Conservation (phyloP, 2,797 vertebrate genomes). For the Clarias platycephalus region DNA sequence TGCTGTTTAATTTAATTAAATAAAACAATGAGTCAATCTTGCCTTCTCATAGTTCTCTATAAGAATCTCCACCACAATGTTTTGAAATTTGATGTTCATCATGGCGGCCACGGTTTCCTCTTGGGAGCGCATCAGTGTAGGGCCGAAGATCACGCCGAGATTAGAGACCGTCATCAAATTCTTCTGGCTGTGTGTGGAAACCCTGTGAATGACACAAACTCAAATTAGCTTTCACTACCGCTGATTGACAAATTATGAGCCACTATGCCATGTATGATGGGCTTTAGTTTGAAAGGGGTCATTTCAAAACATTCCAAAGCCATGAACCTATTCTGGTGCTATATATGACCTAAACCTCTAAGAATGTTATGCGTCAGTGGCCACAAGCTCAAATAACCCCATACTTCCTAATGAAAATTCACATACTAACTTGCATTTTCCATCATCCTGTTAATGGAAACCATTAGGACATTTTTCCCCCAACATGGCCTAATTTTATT, state of each 20-base stretch:
- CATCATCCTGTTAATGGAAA: neutral
- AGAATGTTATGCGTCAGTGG: neutral
- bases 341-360: neutral
- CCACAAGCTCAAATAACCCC: neutral
- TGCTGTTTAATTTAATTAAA: constrained; percentile 35
- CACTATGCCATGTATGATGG: neutral
- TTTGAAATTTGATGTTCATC: constrained; percentile 99
- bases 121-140: constrained; percentile 95
- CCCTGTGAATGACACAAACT: constrained; percentile 68
- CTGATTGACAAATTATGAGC: neutral
- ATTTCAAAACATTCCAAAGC: neutral
- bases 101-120: constrained; percentile 98
- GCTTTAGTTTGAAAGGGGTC: neutral
- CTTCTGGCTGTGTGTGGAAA: constrained; percentile 91
- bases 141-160: constrained; percentile 96
- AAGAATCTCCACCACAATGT: constrained; percentile 97
- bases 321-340: neutral
- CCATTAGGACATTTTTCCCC: neutral
- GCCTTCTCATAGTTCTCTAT: constrained; percentile 85
- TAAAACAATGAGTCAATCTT: neutral
- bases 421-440: neutral
- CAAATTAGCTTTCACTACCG: neutral
- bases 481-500: neutral
- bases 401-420: neutral
- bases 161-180: constrained; percentile 98